Evolutionary conservation across 2,113 vertebrate species (phyloP).

Genomic region (Haemorhous mexicanus): DNA sequence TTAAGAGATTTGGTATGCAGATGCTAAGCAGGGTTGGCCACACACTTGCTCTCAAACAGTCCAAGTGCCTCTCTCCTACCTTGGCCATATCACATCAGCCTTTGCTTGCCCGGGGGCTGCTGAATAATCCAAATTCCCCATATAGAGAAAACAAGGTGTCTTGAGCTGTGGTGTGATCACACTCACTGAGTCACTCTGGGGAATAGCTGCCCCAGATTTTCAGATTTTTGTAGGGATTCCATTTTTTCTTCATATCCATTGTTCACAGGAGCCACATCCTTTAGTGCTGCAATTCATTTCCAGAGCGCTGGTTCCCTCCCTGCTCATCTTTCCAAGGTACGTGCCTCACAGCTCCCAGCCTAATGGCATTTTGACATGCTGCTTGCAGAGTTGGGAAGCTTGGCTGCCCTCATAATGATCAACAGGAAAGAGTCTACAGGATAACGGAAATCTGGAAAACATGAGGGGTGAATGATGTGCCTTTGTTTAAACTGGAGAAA

Average conservation of each 20-base stretch:
- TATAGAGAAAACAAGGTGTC: neutral
- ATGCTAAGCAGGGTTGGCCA: neutral
- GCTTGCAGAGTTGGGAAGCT: neutral
- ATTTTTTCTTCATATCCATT: neutral
- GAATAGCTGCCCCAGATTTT: neutral
- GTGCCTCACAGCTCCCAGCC: neutral
- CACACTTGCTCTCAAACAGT: neutral
- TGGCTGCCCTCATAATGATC: neutral
- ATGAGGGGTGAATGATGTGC: neutral
- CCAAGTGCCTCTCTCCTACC: neutral
- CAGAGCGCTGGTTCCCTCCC: neutral
- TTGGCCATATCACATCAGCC: neutral
- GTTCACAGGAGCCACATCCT: neutral
- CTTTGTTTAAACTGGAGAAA: neutral
- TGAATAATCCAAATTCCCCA: constrained; percentile 14
- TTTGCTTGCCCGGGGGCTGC: neutral
- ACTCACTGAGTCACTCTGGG: neutral
- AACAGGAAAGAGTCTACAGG: neutral
- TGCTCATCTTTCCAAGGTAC: constrained; percentile 6
- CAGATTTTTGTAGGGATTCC: neutral
- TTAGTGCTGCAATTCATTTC: neutral
- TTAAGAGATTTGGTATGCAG: neutral
- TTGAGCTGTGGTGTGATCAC: neutral
- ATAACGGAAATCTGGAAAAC: constrained; percentile 16
- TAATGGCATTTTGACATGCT: neutral